Percentiles rank a stretch among this genome's conserved stretches.
Evolutionary conservation across 2,888 invertebrate genomes (phyloP).

Genomic region (Chymomyza procnemis): DNA sequence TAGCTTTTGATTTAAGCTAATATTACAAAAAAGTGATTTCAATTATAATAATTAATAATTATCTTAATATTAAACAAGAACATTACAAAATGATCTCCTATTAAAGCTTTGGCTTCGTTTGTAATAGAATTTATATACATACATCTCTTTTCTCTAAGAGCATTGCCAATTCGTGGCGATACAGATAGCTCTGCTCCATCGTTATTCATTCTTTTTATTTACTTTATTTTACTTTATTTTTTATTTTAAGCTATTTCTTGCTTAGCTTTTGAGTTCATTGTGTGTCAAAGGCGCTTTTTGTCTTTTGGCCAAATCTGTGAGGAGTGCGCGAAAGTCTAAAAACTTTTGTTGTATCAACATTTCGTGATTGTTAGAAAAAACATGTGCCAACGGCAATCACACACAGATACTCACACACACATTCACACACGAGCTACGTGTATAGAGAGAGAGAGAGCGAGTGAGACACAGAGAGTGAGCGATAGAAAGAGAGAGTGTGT

Average conservation of each 20-base stretch:
- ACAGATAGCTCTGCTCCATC: not conserved
- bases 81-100: too few relatives aligned
- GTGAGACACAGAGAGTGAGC: too few relatives aligned
- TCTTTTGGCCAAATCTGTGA: conserved; percentile 65
- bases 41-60: too few relatives aligned
- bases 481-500: too few relatives aligned
- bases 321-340: conserved; percentile 48
- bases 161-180: not conserved
- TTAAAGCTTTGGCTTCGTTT: too few relatives aligned
- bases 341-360: conserved; percentile 72
- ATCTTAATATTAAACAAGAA: too few relatives aligned
- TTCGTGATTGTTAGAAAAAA: conserved; percentile 71
- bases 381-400: conserved; percentile 51
- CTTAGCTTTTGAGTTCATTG: not conserved
- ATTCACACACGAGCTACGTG: not conserved
- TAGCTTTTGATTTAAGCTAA: too few relatives aligned
- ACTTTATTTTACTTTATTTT: not conserved
- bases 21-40: too few relatives aligned
- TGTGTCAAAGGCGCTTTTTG: conserved; percentile 69
- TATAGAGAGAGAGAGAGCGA: conserved; percentile 2
- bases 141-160: not conserved
- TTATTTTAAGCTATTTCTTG: not conserved
- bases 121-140: not conserved
- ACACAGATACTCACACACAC: not conserved
- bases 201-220: not conserved